Evolutionary conservation across 2,113 vertebrate species (phyloP), one percentile per base, ranked within the genome.

Genomic region (Megaceryle torquata): DNA sequence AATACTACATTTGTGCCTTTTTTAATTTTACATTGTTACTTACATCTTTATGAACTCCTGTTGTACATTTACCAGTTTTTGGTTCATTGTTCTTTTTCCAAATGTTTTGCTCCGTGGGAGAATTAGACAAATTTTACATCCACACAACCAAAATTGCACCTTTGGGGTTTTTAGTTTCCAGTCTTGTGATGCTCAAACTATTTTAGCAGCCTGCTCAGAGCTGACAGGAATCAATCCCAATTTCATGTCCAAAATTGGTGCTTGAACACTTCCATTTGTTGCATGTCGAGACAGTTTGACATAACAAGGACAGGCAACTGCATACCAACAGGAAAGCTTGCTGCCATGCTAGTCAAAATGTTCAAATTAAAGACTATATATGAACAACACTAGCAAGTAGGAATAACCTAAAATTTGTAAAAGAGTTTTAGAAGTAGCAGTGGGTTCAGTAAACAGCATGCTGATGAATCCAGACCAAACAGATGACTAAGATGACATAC

Each of bases 21-120:
- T 46, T 46, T 46, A 20, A 72, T 35, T 89, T 96, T 50, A 60
- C 31, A 75, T 78, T 41, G 25, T 63, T 78, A 35, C 59, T 54
- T 83, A 20, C 26, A 53, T 69, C 65, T 76, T 78, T 50, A 53
- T 6, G 10, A 63, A 88, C 29, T 88, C 48, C 78, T 82, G 13
- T 74, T 71, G 29, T 63, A 86, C 43, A 35, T 44, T 87, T 91
- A 92, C 24, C 31, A 76, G 35, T 21, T 95, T 44, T 80, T 29
- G 16, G 6, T 44, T 68, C 44, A 10, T 8, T 68, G 26, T 59
- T 82, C 20, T 65, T 78, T 56, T 63, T 12, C 54, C 20, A 1
- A 2, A 67, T 54, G 8, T 44, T 84, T 48, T 71, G 29, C 13
- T 75, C 59, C 48, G 26, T 18, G 8, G 29, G 26, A 75, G 60